Base-by-base conservation (phyloP, 1,140 invertebrate species). In the Drosophila parvula region DNA sequence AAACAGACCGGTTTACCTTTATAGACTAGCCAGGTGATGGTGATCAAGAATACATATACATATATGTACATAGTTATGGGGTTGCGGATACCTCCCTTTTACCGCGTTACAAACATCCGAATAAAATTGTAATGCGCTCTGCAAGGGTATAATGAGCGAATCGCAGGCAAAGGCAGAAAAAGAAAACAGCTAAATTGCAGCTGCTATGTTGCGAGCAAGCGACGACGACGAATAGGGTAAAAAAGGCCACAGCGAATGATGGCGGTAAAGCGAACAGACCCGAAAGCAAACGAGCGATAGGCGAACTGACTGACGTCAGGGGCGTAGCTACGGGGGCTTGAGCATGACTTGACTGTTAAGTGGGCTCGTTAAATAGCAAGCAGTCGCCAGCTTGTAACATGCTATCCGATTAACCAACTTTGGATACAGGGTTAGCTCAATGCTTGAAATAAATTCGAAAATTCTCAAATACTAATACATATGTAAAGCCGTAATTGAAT, bases 101-200 rank as follows among this genome's bases (percentile, higher is more conserved):
- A 18, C 56, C 44, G 22, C 12, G 51, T 58, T 58, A 44, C 56
- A 58, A 44, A 58, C 56, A 44, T 14, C 22, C 44, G 22, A 43
- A 16, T 28, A 22, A 61, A 65, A 27, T 50, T 27, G 18, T 65
- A 43, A 51, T 48, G 22, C 45, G 9, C 11, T 43, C n/a, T 28
- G 45, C 36, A 47, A 69, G 81, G 81, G 81, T 85, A 84, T 80
- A 84, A 84, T 85, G 69, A 84, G 73, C 81, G 81, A 84, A 83
- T 67, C 61, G 38, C 65, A 68, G 65, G 64, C 77, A 83, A 61
- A 76, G 65, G 41, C 68, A 70, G 44, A 73, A 67, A 62, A 57
- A 58, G 60, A 63, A 55, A 82, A 79, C 81, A 83, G 70, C 78
- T 78, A 84, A 84, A 81, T 84, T 84, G 81, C 81, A 84, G 81